Conservation (phyloP, 2,888 invertebrate genomes). For the Tupiocoris notatus region DNA sequence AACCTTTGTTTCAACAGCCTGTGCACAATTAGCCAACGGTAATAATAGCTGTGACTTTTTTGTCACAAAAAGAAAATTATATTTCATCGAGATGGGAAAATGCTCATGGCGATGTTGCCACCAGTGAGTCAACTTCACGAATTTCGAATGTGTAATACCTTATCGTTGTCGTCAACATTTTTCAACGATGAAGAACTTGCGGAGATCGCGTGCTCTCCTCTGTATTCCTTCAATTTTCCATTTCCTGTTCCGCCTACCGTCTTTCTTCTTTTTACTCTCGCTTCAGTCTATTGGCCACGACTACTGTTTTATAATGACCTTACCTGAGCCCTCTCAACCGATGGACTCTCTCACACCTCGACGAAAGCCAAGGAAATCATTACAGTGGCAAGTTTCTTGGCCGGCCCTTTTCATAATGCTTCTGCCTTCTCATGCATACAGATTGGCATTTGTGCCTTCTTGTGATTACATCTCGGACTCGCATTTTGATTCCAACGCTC, state of each 20-base stretch:
- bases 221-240: conserved; percentile 37
- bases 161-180: no score
- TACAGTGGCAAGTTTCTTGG: conserved; percentile 30
- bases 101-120: no score
- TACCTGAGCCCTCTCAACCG: conserved; percentile 5
- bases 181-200: no score
- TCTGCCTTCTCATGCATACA: conserved; percentile 36
- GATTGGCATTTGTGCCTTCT: conserved; percentile 34
- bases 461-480: conserved; percentile 25
- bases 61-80: no score
- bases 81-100: no score
- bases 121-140: no score
- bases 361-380: conserved; percentile 29
- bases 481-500: not conserved
- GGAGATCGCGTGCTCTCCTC: conserved; percentile 34
- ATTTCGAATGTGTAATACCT: no score
- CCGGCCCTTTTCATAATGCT: conserved; percentile 19
- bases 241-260: conserved; percentile 25
- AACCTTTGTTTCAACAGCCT: not conserved
- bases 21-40: not conserved
- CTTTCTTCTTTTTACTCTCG: not conserved
- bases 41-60: not conserved
- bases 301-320: conserved; percentile 31
- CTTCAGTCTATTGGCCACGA: not conserved
- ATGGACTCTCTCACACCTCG: no score